Percentiles rank a stretch among this genome's conserved stretches.
Evolutionary conservation across 1,140 invertebrate genomes (phyloP).

Genomic region (Aphaenogaster rudis): DNA sequence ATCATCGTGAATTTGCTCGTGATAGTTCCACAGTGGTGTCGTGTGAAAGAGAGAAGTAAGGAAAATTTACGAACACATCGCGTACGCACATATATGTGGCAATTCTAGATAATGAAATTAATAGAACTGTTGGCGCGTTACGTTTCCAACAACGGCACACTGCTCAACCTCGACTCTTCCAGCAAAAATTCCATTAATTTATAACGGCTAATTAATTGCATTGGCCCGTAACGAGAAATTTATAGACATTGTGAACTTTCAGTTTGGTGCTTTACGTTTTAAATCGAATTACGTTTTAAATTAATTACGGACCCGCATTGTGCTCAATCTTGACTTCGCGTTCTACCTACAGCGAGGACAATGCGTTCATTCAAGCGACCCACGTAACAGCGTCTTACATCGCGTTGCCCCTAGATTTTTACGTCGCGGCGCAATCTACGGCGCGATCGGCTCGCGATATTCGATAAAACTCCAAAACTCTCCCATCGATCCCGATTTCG

Average conservation of each 20-base stretch:
- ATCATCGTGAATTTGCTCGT: conserved; percentile 36
- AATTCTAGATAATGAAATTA: conserved; percentile 47
- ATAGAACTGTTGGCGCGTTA: conserved; percentile 11
- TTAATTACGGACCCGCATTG: conserved; percentile 2
- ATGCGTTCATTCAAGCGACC: not conserved
- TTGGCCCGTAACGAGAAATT: conserved; percentile 33
- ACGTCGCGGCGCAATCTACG: not conserved
- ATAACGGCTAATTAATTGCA: conserved; percentile 44
- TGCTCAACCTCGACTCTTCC: not conserved
- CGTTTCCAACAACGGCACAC: not conserved
- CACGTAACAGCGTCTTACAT: not conserved
- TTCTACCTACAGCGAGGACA: not conserved
- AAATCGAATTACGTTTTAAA: conserved; percentile 22
- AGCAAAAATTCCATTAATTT: conserved; percentile 37
- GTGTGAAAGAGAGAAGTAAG: not conserved
- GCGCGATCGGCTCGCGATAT: conserved; percentile 40
- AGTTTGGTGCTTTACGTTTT: not conserved
- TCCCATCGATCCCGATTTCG: not conserved
- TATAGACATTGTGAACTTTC: conserved; percentile 6
- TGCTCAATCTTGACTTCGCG: not conserved
- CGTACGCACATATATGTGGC: not conserved
- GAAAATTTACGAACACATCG: conserved; percentile 22
- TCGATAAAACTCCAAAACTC: conserved; percentile 43
- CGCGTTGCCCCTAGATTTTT: conserved; percentile 12
- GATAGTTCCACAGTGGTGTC: not conserved